Percentiles rank a stretch among this genome's conserved stretches.
phyloP scores from a whole-genome alignment of 1,140 invertebrate species.

The Mylabris phalerata region DNA sequence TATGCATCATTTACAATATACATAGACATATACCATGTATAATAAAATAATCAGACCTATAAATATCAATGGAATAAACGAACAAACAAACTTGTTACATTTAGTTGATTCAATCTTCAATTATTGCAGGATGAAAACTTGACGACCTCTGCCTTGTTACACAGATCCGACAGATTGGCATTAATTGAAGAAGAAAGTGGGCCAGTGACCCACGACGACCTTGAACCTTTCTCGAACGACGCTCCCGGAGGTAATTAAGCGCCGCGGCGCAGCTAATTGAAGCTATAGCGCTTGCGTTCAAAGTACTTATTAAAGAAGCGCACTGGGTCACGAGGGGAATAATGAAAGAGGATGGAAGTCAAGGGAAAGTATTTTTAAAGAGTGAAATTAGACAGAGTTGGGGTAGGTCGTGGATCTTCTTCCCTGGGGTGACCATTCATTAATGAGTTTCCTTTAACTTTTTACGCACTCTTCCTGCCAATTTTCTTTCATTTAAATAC shows the following conservation, averaged over 20 bases:
- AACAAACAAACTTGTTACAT: too few relatives aligned
- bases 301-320: constrained; percentile 36
- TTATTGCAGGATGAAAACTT: too few relatives aligned
- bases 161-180: too few relatives aligned
- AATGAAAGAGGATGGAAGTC: constrained; percentile 38
- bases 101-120: too few relatives aligned
- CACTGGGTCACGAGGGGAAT: constrained; percentile 40
- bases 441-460: constrained; percentile 1
- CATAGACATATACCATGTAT: not conserved
- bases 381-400: constrained; percentile 39
- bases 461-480: not conserved
- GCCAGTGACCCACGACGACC: constrained; percentile 25
- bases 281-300: constrained; percentile 30
- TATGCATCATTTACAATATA: not conserved
- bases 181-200: constrained; percentile 4
- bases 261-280: constrained; percentile 37
- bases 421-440: constrained; percentile 20
- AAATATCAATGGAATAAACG: not conserved
- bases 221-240: constrained; percentile 33
- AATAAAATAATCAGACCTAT: not conserved
- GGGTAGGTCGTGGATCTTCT: constrained; percentile 30
- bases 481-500: not conserved
- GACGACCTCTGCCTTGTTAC: too few relatives aligned
- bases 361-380: constrained; percentile 40
- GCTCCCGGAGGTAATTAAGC: constrained; percentile 38